Conservation (phyloP, 1,140 invertebrate genomes). For the Calephelis virginiensis region DNA sequence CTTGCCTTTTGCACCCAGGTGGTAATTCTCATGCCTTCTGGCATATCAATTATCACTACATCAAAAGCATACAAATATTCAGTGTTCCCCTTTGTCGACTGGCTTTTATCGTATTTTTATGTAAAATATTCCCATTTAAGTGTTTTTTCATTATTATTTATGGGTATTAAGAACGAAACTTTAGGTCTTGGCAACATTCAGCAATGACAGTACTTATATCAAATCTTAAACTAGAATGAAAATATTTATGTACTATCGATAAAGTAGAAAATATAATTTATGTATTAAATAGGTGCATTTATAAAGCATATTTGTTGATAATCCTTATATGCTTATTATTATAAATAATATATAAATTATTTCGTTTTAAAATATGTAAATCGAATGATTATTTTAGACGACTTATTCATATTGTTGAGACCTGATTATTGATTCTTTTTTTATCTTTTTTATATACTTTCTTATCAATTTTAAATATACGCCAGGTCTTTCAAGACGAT, state of each 20-base stretch:
- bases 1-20: slow-evolving; percentile 35
- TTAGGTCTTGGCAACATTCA: not conserved
- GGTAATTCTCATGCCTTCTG: slow-evolving; percentile 64
- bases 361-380: too few relatives aligned
- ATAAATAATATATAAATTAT: too few relatives aligned
- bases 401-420: not conserved
- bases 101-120: slow-evolving; percentile 24
- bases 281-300: too few relatives aligned
- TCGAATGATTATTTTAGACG: too few relatives aligned
- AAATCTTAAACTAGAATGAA: too few relatives aligned
- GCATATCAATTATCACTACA: slow-evolving; percentile 62
- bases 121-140: slow-evolving; percentile 19
- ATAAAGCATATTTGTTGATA: too few relatives aligned
- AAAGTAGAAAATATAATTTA: too few relatives aligned
- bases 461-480: not conserved
- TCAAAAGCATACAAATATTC: slow-evolving; percentile 69
- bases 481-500: not conserved
- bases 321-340: too few relatives aligned
- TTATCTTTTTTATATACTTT: not conserved
- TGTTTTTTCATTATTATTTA: not conserved
- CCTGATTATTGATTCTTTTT: not conserved
- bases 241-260: too few relatives aligned
- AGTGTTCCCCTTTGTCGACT: slow-evolving; percentile 61
- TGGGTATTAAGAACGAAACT: not conserved
- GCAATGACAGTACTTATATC: not conserved